These are phyloP conservation scores for Sylvietta virens DNA, from an alignment of 2,113 vertebrate genomes.

Conservation along the genomic window DNA sequence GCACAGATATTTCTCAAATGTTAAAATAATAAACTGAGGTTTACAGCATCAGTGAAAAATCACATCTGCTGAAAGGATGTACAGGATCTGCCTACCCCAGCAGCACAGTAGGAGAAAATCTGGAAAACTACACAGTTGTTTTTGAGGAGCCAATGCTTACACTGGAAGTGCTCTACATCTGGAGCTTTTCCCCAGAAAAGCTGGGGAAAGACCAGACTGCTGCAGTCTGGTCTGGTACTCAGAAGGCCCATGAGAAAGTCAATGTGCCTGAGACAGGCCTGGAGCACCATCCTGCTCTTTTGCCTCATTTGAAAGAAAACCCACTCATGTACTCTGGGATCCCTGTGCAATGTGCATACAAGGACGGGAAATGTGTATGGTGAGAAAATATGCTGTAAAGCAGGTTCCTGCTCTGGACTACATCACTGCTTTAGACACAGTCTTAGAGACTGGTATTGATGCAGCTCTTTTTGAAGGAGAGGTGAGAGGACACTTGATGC, in stretches of 20 bases:
- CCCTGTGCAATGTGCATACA: not conserved
- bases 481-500: not conserved
- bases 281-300: not conserved
- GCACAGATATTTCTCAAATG: not conserved
- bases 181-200: not conserved
- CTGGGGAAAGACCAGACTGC: no score
- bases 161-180: not conserved
- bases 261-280: not conserved
- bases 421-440: not conserved
- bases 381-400: not conserved
- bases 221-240: not conserved
- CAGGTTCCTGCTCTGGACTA: not conserved
- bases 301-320: not conserved
- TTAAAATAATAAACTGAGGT: not conserved
- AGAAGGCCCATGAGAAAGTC: not conserved
- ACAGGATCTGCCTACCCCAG: not conserved
- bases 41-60: not conserved
- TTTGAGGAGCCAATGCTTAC: not conserved
- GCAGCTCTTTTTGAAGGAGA: not conserved
- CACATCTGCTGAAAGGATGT: not conserved
- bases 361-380: not conserved
- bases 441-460: not conserved
- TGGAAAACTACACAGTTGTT: not conserved
- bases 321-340: rapidly evolving
- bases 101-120: not conserved